These are phyloP conservation scores for Clunio marinus DNA, from an alignment of 2,888 invertebrate species.

Conservation along the genomic window DNA sequence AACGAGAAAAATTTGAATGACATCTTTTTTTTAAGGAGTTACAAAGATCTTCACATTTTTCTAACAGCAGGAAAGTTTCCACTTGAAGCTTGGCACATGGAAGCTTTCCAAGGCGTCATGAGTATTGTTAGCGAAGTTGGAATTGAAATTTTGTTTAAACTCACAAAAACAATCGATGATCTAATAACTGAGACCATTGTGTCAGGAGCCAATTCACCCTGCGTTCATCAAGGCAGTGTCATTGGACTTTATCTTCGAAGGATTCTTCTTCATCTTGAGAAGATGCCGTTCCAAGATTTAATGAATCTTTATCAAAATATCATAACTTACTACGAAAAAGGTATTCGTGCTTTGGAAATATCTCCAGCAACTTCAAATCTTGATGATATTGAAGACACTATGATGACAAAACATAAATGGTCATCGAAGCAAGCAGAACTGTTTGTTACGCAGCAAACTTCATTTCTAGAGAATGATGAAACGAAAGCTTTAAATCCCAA, in stretches of 20 bases:
- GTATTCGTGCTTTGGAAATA: slow-evolving; percentile 43
- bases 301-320: slow-evolving; percentile 69
- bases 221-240: slow-evolving; percentile 49
- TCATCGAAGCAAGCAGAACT: slow-evolving; percentile 84
- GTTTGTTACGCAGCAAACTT: slow-evolving; percentile 82
- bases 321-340: slow-evolving; percentile 63
- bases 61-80: slow-evolving; percentile 52
- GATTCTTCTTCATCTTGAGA: slow-evolving; percentile 75
- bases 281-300: slow-evolving; percentile 78
- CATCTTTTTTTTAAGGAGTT: too few relatives aligned
- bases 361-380: slow-evolving; percentile 50
- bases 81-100: slow-evolving; percentile 45
- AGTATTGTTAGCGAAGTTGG: slow-evolving; percentile 52
- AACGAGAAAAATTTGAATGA: too few relatives aligned
- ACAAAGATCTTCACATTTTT: slow-evolving; percentile 61
- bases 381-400: slow-evolving; percentile 51
- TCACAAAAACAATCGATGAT: slow-evolving; percentile 58
- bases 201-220: slow-evolving; percentile 42
- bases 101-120: slow-evolving; percentile 58
- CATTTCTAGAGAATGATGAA: slow-evolving; percentile 75
- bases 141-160: slow-evolving; percentile 63
- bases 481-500: slow-evolving; percentile 71
- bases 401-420: slow-evolving; percentile 66
- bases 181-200: slow-evolving; percentile 54
- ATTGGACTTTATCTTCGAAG: slow-evolving; percentile 77